Evolutionary conservation across 2,888 invertebrate genomes (phyloP).

Genomic region (Cataglyphis rosenhaueri): DNA sequence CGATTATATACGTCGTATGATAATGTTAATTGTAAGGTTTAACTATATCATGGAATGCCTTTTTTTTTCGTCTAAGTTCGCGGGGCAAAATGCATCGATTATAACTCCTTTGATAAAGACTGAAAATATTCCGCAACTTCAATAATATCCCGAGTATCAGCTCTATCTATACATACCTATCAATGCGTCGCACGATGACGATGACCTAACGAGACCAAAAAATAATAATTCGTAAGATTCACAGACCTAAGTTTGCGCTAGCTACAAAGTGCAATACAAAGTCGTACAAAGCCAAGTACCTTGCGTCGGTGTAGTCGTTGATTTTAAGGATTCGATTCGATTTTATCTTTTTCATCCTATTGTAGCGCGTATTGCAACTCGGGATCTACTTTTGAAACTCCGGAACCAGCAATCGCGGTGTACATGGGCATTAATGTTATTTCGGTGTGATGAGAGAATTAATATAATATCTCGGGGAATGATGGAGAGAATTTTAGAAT

Average conservation of each 20-base stretch:
- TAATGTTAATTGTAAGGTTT: slow-evolving; percentile 76
- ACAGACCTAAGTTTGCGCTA: slow-evolving; percentile 56
- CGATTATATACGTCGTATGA: slow-evolving; percentile 74
- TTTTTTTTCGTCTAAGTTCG: not conserved
- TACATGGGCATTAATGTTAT: slow-evolving; percentile 68
- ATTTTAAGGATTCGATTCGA: slow-evolving; percentile 47
- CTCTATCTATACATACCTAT: slow-evolving; percentile 34
- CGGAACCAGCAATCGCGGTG: slow-evolving; percentile 55
- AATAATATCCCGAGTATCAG: slow-evolving; percentile 36
- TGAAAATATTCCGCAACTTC: slow-evolving; percentile 64
- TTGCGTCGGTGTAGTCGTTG: slow-evolving; percentile 51
- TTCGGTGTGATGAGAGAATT: slow-evolving; percentile 48
- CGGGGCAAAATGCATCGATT: slow-evolving; percentile 17
- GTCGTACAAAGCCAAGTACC: slow-evolving; percentile 56
- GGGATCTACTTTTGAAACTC: slow-evolving; percentile 30
- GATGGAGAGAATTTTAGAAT: not conserved
- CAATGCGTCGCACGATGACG: slow-evolving; percentile 62
- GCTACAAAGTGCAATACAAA: slow-evolving; percentile 54
- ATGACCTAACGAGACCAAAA: slow-evolving; percentile 67
- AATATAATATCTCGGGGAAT: slow-evolving; percentile 20
- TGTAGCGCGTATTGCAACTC: slow-evolving; percentile 33
- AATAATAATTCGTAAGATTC: slow-evolving; percentile 49
- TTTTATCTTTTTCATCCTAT: slow-evolving; percentile 49
- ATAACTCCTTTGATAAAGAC: slow-evolving; percentile 69
- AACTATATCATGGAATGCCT: slow-evolving; percentile 70